These are phyloP conservation scores for Pelagia noctiluca DNA, from an alignment of 30 jellyfish, hydroid and myxozoan species.

Conservation along the genomic window DNA sequence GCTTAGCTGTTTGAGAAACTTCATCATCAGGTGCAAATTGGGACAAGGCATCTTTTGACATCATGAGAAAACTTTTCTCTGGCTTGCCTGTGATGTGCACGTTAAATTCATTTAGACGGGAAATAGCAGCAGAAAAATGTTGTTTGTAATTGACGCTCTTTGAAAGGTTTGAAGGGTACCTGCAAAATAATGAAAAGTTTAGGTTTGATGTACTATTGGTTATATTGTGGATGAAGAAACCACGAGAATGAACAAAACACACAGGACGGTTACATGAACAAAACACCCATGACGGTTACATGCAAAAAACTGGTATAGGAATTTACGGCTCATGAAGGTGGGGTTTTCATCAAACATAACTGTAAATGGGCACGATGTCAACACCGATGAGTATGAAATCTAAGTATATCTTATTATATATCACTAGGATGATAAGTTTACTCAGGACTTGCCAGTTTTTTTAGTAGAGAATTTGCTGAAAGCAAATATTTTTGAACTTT, in stretches of 20 bases:
- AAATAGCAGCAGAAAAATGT: slow-evolving; percentile 42
- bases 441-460: too few species aligned
- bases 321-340: not conserved
- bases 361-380: too few species aligned
- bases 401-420: too few species aligned
- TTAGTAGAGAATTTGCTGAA: too few species aligned
- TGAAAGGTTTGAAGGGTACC: slow-evolving; percentile 33
- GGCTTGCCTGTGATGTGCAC: slow-evolving; percentile 62
- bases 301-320: not conserved
- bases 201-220: too few species aligned
- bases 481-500: too few species aligned
- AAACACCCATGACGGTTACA: not conserved
- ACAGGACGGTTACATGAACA: not conserved
- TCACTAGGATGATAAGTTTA: too few species aligned
- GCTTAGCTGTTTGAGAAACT: slow-evolving; percentile 1
- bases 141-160: slow-evolving; percentile 48
- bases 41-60: slow-evolving; percentile 42
- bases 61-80: slow-evolving; percentile 64
- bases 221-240: not conserved
- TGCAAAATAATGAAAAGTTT: not conserved
- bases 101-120: slow-evolving; percentile 15
- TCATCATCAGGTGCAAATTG: slow-evolving; percentile 65
- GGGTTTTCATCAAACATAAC: too few species aligned
- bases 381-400: too few species aligned
- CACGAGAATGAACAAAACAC: not conserved